A percentile compares a stretch with the other conserved stretches of the same genome.
Evolutionary conservation across 2,113 vertebrate species (phyloP).

Genomic region (Nycticryphes semicollaris): DNA sequence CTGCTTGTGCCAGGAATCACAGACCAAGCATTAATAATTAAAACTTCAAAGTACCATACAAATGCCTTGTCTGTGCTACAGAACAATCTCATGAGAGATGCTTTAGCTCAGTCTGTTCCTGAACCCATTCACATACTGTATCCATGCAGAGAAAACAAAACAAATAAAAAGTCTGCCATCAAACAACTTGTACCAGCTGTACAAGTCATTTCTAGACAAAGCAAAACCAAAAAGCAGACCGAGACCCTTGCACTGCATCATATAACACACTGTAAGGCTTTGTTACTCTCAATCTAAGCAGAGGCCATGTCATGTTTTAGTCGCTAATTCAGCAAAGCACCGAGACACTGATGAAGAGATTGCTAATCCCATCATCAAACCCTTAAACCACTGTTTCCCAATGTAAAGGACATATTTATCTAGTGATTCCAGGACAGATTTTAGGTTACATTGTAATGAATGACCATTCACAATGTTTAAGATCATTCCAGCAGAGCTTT

Average conservation of each 20-base stretch:
- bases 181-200: neutral
- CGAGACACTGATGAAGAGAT: neutral
- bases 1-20: neutral
- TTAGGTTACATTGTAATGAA: neutral
- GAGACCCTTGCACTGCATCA: neutral
- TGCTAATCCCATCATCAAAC: slow-evolving; percentile 14
- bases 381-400: neutral
- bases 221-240: neutral
- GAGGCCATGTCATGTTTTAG: neutral
- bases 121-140: neutral
- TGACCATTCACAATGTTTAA: neutral
- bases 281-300: neutral
- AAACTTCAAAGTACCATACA: neutral
- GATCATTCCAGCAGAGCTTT: neutral
- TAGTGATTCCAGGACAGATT: neutral
- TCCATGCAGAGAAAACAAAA: fast-evolving
- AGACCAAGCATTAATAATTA: neutral
- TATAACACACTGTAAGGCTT: neutral
- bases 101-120: neutral
- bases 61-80: neutral
- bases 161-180: neutral
- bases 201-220: neutral
- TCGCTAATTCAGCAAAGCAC: neutral
- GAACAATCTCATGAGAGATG: neutral
- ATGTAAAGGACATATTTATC: neutral